These are phyloP conservation scores for Andricus quercusramuli DNA, from an alignment of 2,888 invertebrate species.

Conservation along the genomic window DNA sequence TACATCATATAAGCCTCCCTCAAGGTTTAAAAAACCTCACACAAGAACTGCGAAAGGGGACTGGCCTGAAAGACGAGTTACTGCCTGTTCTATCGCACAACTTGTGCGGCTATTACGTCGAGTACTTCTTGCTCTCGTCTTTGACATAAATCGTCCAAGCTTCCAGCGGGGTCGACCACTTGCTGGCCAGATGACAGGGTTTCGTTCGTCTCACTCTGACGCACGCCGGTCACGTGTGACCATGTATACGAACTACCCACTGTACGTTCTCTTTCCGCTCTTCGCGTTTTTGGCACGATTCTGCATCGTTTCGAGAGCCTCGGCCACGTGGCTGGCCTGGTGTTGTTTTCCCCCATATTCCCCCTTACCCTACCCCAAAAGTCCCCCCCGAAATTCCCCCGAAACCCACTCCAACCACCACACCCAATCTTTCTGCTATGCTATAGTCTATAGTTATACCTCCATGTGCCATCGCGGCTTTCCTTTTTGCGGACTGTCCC, in stretches of 20 bases:
- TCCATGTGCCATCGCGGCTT: neutral
- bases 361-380: neutral
- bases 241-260: conserved; percentile 21
- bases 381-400: neutral
- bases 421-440: conserved; percentile 10
- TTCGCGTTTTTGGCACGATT: conserved; percentile 28
- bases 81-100: conserved; percentile 2
- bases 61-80: conserved; percentile 16
- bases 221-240: conserved; percentile 43
- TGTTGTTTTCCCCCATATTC: conserved; percentile 33
- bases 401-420: neutral
- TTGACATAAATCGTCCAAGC: conserved; percentile 61
- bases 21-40: conserved; percentile 6
- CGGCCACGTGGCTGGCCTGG: conserved; percentile 41
- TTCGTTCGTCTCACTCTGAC: conserved; percentile 60
- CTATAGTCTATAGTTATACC: neutral
- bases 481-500: conserved; percentile 26
- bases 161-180: conserved; percentile 64
- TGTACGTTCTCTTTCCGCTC: conserved; percentile 18
- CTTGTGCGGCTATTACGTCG: conserved; percentile 19
- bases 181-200: conserved; percentile 67
- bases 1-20: neutral
- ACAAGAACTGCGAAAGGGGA: conserved; percentile 19
- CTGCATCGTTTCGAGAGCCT: conserved; percentile 1
- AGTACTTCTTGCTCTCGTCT: conserved; percentile 57